Base-by-base conservation (phyloP, 92 coral and sea anemone species). In the Bergia puertoricense region DNA sequence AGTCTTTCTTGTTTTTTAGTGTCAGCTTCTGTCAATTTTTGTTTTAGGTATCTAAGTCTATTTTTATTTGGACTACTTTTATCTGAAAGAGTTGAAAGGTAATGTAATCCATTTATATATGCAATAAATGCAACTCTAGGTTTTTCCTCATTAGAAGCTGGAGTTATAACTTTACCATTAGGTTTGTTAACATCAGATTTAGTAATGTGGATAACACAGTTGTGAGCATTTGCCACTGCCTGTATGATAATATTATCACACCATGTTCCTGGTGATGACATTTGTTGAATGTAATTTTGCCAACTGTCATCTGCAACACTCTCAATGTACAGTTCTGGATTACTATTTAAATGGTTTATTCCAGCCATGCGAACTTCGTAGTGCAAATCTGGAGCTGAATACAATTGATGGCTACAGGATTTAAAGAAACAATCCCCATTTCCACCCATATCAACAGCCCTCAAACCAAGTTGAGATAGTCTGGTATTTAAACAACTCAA, bases 351-450 rank as follows among this genome's bases (percentile, higher is more conserved):
- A 81, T 92, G 92, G 42, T 75, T 39, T 78, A 87, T 86, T 85
- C 94, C 86, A 77, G 92, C 89, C 86, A 86, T 90, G 73, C 94
- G 86, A 43, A 92, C 90, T 85, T 92, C 89, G 82, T 88, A 76
- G 81, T 92, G 92, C 44, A 91, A 75, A 81, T 92, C 91, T 37
- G 92, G 85, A 77, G 90, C 78, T 74, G 86, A 85, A 75, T 89
- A 92, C 71, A 86, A 82, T 77, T 89, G 89, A 80, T 91, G 91
- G 85, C 89, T 86, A 84, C 79, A 72, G 81, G 94, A 86, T 74
- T 86, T 91, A 76, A 92, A 90, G 68, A 92, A 90, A 69, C 94
- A 90, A 88, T 90, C 95, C 75, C 92, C 92, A 81, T 71, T 85
- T 62, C 94, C 87, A 74, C 91, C 94, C 76, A 90, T 81, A 82